These are phyloP conservation scores for Tachypleus tridentatus DNA, from an alignment of 1,140 invertebrate genomes.

Conservation along the genomic window DNA sequence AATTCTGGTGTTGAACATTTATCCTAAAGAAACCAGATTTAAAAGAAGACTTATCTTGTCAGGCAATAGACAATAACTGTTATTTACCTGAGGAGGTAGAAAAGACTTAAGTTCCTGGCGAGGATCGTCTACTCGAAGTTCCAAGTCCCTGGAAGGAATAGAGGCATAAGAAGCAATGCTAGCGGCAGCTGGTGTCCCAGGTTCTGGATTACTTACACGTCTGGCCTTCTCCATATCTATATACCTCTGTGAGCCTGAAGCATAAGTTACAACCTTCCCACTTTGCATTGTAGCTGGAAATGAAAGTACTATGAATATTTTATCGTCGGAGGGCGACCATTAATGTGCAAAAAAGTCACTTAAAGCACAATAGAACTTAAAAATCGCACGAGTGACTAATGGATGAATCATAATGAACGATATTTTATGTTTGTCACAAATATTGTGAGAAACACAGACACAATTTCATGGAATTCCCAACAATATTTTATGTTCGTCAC, in stretches of 20 bases:
- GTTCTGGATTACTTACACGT: slow-evolving; percentile 8
- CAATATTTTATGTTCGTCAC: too few species aligned
- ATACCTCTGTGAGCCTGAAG: slow-evolving; percentile 12
- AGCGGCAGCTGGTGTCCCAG: slow-evolving; percentile 10
- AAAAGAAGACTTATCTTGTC: too few species aligned
- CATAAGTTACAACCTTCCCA: slow-evolving; percentile 14
- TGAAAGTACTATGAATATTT: not conserved
- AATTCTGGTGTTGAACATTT: too few species aligned
- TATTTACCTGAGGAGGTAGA: not conserved
- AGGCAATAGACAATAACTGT: too few species aligned
- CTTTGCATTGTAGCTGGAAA: slow-evolving; percentile 12
- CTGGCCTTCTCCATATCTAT: slow-evolving; percentile 19
- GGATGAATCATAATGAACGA: too few species aligned
- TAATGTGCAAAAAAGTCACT: not conserved
- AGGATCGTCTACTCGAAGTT: not conserved
- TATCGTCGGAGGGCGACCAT: not conserved
- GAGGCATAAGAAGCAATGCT: slow-evolving; percentile 15
- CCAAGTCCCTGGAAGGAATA: slow-evolving; percentile 9
- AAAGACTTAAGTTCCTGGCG: not conserved
- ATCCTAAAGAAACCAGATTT: too few species aligned
- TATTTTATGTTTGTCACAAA: too few species aligned
- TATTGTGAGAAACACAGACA: too few species aligned
- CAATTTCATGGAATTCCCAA: too few species aligned
- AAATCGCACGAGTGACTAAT: too few species aligned
- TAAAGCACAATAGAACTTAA: too few species aligned